A percentile compares a stretch with the other conserved stretches of the same genome.
phyloP scores from a whole-genome alignment of 2,797 vertebrate species.

The Myotis myotis region DNA sequence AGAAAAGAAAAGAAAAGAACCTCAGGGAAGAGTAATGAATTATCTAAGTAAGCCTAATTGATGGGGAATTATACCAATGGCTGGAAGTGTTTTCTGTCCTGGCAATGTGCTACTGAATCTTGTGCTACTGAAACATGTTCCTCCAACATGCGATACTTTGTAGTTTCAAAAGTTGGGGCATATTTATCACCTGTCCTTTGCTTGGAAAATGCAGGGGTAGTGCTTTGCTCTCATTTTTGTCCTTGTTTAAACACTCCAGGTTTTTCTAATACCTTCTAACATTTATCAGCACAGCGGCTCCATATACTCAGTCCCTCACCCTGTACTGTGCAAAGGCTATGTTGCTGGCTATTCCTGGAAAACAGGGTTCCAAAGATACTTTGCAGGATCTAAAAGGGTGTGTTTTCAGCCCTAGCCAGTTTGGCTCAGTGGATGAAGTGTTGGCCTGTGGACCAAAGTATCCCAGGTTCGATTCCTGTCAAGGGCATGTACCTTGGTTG shows the following conservation, averaged over 20 bases:
- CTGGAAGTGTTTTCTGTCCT: neutral
- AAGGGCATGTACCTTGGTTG: too few species aligned
- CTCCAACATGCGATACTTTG: neutral
- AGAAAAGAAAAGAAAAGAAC: too few species aligned
- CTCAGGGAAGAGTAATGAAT: neutral
- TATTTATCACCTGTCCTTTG: neutral
- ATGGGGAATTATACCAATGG: neutral
- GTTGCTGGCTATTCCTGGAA: slow-evolving; percentile 6
- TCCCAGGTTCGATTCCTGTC: too few species aligned
- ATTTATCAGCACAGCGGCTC: neutral
- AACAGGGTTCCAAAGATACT: neutral
- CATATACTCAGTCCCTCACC: neutral
- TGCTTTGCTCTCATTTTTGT: neutral
- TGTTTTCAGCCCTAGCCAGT: too few species aligned
- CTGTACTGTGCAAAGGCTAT: neutral
- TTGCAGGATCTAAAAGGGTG: neutral
- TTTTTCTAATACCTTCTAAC: slow-evolving; percentile 4
- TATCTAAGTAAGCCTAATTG: neutral
- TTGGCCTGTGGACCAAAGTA: too few species aligned
- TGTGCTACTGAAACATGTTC: neutral
- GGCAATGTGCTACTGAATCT: neutral
- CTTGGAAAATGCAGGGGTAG: neutral
- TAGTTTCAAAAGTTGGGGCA: neutral
- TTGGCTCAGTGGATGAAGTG: too few species aligned
- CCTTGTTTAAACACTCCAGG: neutral